These are phyloP conservation scores for Luperina testacea DNA, from an alignment of 2,888 invertebrate genomes.

Conservation along the genomic window DNA sequence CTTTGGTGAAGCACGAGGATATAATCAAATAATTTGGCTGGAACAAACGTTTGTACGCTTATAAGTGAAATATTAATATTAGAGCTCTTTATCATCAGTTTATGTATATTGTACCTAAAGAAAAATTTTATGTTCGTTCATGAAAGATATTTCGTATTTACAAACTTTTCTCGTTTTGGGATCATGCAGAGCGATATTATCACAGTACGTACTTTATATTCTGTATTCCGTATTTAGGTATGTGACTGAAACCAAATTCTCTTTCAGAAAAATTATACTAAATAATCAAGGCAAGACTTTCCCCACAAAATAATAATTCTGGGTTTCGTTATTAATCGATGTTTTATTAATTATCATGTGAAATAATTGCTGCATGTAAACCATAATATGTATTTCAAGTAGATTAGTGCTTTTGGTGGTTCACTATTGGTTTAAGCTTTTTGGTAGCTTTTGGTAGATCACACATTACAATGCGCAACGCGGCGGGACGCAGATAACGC, in stretches of 20 bases:
- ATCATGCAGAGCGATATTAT: not conserved
- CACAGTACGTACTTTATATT: not conserved
- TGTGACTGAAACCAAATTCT: not conserved
- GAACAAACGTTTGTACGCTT: conserved; percentile 49
- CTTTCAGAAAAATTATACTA: not conserved
- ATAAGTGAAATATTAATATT: conserved; percentile 30
- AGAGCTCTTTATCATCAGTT: not conserved
- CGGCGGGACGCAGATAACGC: not conserved
- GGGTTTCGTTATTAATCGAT: not conserved
- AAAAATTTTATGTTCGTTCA: not conserved
- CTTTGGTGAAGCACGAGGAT: conserved; percentile 39
- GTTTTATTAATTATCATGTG: conserved; percentile 4
- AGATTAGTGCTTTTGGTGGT: not conserved
- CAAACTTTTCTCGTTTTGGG: not conserved
- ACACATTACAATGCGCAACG: not conserved
- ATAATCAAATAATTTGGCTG: conserved; percentile 53
- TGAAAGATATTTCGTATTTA: not conserved
- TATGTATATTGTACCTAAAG: not conserved
- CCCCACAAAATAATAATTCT: conserved; percentile 6
- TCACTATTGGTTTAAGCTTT: not conserved
- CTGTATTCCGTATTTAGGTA: no score
- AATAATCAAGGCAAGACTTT: conserved; percentile 2
- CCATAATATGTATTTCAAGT: not conserved
- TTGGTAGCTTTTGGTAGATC: not conserved
- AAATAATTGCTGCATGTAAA: not conserved